Base-by-base conservation (phyloP, 2,888 invertebrate species). In the Dicyrtomina minuta region DNA sequence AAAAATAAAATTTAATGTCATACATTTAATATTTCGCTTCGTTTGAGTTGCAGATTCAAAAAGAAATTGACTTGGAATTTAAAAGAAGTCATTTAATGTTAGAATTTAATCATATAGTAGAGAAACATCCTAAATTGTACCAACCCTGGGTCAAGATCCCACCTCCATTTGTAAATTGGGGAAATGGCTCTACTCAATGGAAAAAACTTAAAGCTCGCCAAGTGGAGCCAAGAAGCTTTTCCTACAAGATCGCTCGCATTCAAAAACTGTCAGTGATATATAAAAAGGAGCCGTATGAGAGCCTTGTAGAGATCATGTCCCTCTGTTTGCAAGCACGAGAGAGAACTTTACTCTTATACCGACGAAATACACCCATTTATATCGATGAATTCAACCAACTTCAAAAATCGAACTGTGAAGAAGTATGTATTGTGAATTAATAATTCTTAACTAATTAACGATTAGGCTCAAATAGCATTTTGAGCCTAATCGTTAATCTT, bases 111-210 rank as follows among this genome's bases (percentile, higher is more conserved):
- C 24, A 43, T 15, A 49, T 77, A 1, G 51, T 72, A n/a, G 68
- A 74, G 13, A 67, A 66, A n/a, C 74, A 76, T 65, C 75, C 70
- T 1, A 72, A 68, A 65, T 51, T 73, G 26, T 75, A 71, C 46
- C 66, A 70, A 41, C 74, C 76, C 6, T 77, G 77, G 77, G 72
- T 76, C 1, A 61, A 69, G 41, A 64, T 72, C 8, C 76, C 76
- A 6, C 68, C 72, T 22, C 60, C 43, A 4, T 56, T 61, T 5
- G 26, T 44, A 0, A 55, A 43, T 33, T 66, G 55, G 55, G 68
- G 56, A 3, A 39, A 26, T 17, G n/a, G 46, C 12, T n/a, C n/a
- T n/a, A 15, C 65, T 13, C 24, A 56, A 56, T 71, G 67, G 67
- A 39, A 66, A 24, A 27, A 51, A 12, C 49, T 66, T 6, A 15